Base-by-base conservation (phyloP, 2,888 invertebrate genomes). In the Ectemnius continuus region DNA sequence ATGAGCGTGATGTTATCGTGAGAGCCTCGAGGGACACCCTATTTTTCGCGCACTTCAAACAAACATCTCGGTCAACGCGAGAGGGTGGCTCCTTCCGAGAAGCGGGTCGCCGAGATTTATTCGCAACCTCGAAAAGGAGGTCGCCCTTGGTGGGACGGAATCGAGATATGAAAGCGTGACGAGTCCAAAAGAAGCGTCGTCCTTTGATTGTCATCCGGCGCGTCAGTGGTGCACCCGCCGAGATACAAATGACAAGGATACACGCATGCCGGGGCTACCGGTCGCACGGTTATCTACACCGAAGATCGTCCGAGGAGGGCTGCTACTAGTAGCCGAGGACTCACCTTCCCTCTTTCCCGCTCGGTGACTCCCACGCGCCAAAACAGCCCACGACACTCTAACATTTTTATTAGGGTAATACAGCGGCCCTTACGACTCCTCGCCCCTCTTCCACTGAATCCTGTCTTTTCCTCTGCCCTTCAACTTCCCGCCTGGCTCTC, bases 401-500 rank as follows among this genome's bases (percentile, higher is more conserved):
- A 89, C 88, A 84, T 89, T 90, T 90, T 90, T 89, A 89, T 89
- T 89, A 89, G 86, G 86, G 88, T 87, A 87, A 89, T 90, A 88
- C 86, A 47, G 80, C 76, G 79, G 81, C 84, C 87, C 86, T 87
- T 84, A 86, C 86, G 84, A 87, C 86, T 84, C 86, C 85, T 85
- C 83, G 85, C 78, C 52, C n/a, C 36, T 59, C 56, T 57, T 61
- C 45, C 18, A 23, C 57, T 57, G 46, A 61, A 18, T 74, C 73
- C 72, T 73, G 64, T 72, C 63, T 66, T 28, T 75, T 61, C 59
- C 23, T 58, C 18, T 36, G 59, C 26, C 47, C 56, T 47, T 66
- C 45, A 47, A 36, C 59, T 62, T 70, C 16, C 62, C 36, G 47
- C 48, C 26, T 18, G 20, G 20, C 23, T 46, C 14, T 18, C 16